Evolutionary conservation across 1,140 invertebrate genomes (phyloP).

Genomic region (Orussus abietinus): DNA sequence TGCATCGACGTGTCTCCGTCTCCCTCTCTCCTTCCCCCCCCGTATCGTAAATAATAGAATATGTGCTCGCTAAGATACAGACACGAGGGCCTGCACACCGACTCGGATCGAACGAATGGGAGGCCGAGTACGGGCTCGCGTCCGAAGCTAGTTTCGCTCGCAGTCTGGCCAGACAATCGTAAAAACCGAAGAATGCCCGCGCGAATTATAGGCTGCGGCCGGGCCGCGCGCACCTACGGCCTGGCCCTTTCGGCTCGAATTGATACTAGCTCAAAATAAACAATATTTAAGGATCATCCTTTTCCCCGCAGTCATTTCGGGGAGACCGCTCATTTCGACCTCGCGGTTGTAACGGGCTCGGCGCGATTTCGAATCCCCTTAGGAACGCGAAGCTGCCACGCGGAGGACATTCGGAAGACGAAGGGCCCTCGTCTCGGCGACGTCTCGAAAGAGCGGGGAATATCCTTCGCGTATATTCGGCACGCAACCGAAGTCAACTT

Average conservation of each 20-base stretch:
- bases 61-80: too few species aligned
- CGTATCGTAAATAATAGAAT: constrained; percentile 7
- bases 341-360: too few species aligned
- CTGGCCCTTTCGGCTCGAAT: constrained; percentile 22
- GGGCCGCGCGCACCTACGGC: constrained; percentile 15
- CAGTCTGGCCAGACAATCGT: constrained; percentile 48
- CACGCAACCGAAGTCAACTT: too few species aligned
- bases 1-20: constrained; percentile 8
- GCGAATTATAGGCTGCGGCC: constrained; percentile 49
- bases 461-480: too few species aligned
- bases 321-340: too few species aligned
- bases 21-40: constrained; percentile 11
- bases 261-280: constrained; percentile 38
- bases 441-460: too few species aligned
- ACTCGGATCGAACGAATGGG: constrained; percentile 7
- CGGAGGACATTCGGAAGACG: too few species aligned
- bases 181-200: constrained; percentile 47
- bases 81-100: constrained; percentile 8
- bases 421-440: too few species aligned
- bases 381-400: too few species aligned
- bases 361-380: too few species aligned
- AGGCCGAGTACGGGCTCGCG: constrained; percentile 1
- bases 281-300: constrained; percentile 39
- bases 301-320: too few species aligned
- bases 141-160: constrained; percentile 34